Conservation (phyloP, 1,140 invertebrate genomes). For the Rhizoglyphus robini region DNA sequence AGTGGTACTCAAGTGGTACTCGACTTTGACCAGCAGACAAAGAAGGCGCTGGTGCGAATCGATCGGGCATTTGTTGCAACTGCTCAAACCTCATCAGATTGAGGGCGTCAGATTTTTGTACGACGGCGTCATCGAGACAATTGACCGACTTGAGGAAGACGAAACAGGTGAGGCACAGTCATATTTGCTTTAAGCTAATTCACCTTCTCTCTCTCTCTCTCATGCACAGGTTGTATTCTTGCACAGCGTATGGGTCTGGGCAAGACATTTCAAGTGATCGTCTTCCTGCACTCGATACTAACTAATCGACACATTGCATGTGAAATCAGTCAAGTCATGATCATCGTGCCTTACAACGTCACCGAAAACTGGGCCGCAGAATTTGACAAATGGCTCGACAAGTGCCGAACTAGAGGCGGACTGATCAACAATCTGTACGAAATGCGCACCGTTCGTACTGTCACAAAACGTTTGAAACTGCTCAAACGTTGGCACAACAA, state of each 20-base stretch:
- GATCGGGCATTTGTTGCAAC: background rate
- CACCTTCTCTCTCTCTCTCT: too few species aligned
- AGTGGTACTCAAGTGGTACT: conserved; percentile 44
- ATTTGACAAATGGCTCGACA: conserved; percentile 70
- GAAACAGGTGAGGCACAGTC: too few species aligned
- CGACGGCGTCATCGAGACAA: conserved; percentile 85
- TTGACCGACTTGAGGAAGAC: conserved; percentile 49
- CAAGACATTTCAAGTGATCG: conserved; percentile 58
- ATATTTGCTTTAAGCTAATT: too few species aligned
- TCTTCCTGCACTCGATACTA: conserved; percentile 75
- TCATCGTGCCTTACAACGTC: conserved; percentile 88
- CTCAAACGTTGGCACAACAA: conserved; percentile 54
- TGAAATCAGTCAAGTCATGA: conserved; percentile 57
- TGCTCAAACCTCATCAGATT: conserved; percentile 46
- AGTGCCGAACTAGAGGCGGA: conserved; percentile 31
- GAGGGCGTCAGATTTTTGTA: conserved; percentile 89
- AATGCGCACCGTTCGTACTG: too few species aligned
- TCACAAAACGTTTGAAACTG: background rate
- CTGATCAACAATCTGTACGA: too few species aligned
- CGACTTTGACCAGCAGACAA: conserved; percentile 68
- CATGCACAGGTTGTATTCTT: conserved; percentile 83
- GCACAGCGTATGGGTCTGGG: conserved; percentile 70
- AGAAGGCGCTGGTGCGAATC: conserved; percentile 46
- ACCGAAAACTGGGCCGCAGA: conserved; percentile 91
- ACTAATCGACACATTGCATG: conserved; percentile 41